phyloP scores from a whole-genome alignment of 2,113 vertebrate genomes.

The Asarcornis scutulata region DNA sequence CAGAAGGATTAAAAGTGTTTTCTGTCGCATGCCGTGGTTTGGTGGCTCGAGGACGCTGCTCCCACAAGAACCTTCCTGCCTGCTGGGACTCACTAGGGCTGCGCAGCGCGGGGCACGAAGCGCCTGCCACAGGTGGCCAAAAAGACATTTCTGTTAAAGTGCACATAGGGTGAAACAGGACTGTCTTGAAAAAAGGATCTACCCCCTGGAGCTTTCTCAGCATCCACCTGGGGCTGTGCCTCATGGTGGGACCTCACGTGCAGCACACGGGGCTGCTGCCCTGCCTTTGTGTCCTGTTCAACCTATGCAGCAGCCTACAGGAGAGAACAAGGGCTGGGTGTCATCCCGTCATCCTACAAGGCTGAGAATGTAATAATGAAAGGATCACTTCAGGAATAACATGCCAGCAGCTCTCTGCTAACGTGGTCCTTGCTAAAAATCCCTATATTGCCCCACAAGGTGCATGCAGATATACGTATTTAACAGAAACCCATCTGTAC shows the following conservation, averaged over 20 bases:
- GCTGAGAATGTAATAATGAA: background rate
- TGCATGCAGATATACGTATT: fast-evolving
- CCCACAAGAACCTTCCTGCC: background rate
- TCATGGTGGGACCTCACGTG: fast-evolving
- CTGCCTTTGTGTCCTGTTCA: background rate
- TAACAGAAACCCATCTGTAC: background rate
- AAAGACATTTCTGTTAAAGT: background rate
- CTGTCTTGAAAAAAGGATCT: background rate
- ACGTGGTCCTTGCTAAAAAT: background rate
- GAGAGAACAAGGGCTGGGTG: background rate
- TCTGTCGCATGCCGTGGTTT: background rate
- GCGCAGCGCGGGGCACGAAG: background rate
- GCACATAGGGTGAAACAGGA: background rate
- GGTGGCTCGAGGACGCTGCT: background rate
- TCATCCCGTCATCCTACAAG: background rate
- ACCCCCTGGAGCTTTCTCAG: background rate
- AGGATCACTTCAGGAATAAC: background rate
- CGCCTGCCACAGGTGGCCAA: fast-evolving
- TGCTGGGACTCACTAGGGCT: background rate
- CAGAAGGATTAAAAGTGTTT: background rate
- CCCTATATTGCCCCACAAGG: background rate
- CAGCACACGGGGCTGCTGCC: fast-evolving
- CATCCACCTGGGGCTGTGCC: background rate
- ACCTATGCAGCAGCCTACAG: background rate
- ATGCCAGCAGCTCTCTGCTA: background rate